Base-by-base conservation (phyloP, 2,888 invertebrate species). In the Microctonus hyperodae region DNA sequence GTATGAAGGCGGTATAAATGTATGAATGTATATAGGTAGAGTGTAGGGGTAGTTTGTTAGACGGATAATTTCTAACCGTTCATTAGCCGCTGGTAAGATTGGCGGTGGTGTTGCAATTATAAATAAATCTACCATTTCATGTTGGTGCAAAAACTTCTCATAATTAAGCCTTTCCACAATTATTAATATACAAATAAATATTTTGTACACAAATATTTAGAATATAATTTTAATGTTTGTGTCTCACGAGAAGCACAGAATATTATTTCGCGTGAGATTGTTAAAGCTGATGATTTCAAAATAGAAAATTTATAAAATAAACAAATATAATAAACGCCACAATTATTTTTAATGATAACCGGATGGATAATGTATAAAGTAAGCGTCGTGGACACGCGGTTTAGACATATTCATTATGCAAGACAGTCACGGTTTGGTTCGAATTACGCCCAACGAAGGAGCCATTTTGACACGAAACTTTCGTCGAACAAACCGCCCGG, bases 1-100 rank as follows among this genome's bases (percentile, higher is more conserved):
- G 64, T 58, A 48, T 35, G 40, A 33, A 48, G 40, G 33, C 37
- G 61, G 55, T 55, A 55, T 55, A 59, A 35, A 57, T 44, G 44
- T 44, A 44, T 44, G 16, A 9, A n/a, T 20, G n/a, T n/a, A 6
- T n/a, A 61, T 53, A 69, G 68, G 68, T 70, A 61, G 59, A 68
- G 53, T n/a, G n/a, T n/a, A 56, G 62, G 69, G 70, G 70, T 72
- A 70, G 70, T 72, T 74, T 73, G 73, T 73, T 73, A 71, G 70
- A 70, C 69, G 72, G 70, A 69, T 69, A 75, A 75, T 76, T 75
- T 71, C 77, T 71, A 76, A 77, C 75, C 74, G 77, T 78, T 78
- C 76, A 76, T 78, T 78, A 76, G 69, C 70, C 69, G 70, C 70
- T 58, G 51, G 28, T 23, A 40, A 25, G 37, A 48, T 16, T 53